Conservation (phyloP, 2,888 invertebrate genomes). For the Tenthredo scrophulariae region DNA sequence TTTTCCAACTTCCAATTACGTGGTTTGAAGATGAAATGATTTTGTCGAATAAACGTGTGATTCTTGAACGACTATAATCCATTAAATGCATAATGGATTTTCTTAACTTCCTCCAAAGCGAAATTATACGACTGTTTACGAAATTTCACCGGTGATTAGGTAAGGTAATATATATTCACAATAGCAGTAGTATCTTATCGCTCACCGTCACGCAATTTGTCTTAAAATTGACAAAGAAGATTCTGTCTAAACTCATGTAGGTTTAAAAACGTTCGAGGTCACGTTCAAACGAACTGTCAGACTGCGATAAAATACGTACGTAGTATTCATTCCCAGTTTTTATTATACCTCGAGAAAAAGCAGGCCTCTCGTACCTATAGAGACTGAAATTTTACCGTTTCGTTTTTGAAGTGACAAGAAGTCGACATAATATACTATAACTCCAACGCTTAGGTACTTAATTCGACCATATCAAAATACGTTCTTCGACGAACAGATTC, state of each 20-base stretch:
- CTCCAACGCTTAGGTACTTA: neutral
- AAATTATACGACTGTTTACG: neutral
- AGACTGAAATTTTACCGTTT: neutral
- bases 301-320: conserved; percentile 17
- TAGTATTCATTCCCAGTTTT: conserved; percentile 10
- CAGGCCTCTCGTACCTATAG: neutral
- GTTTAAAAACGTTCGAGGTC: conserved; percentile 21
- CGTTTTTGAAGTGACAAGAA: conserved; percentile 31
- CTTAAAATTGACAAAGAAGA: neutral
- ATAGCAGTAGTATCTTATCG: conserved; percentile 34
- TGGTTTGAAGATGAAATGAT: neutral
- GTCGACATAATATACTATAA: conserved; percentile 6
- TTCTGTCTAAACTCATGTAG: conserved; percentile 7
- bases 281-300: conserved; percentile 24
- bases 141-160: conserved; percentile 6
- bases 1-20: neutral
- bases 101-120: conserved; percentile 16
- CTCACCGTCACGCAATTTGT: neutral
- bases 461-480: neutral
- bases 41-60: neutral
- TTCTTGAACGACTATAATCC: neutral
- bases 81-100: neutral
- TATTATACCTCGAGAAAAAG: conserved; percentile 1
- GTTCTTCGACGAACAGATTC: conserved; percentile 2
- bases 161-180: neutral